These are phyloP conservation scores for Phalanger gymnotis DNA, from an alignment of 2,797 vertebrate species.

Conservation along the genomic window DNA sequence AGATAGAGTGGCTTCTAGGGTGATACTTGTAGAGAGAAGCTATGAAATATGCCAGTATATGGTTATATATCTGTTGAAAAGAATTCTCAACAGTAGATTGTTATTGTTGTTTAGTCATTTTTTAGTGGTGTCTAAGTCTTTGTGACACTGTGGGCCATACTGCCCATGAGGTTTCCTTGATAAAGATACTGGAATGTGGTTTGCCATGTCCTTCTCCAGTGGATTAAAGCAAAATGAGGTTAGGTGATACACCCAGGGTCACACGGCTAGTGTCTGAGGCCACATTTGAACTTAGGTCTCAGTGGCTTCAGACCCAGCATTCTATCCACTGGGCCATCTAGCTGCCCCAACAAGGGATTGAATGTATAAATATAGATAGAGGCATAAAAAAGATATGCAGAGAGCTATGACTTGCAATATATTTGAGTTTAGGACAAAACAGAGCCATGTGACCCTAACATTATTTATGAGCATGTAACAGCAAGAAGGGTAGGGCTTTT, in stretches of 20 bases:
- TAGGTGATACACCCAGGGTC: background rate
- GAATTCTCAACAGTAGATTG: background rate
- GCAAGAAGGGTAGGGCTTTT: no score
- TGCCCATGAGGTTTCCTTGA: background rate
- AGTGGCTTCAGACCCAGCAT: background rate
- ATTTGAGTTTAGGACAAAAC: background rate
- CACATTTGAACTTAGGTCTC: background rate
- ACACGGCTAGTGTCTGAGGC: background rate
- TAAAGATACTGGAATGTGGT: background rate
- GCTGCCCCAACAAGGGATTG: background rate
- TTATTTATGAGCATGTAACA: no score
- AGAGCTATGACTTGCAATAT: background rate
- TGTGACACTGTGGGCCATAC: background rate
- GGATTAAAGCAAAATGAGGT: background rate
- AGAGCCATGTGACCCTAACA: background rate
- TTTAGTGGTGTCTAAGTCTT: background rate
- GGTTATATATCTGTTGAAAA: background rate
- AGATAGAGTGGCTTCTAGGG: background rate
- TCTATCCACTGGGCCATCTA: background rate
- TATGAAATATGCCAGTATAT: background rate
- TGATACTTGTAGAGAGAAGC: background rate
- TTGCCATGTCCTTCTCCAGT: background rate
- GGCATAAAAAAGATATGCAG: background rate
- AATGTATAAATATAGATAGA: background rate
- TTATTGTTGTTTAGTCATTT: background rate